Conservation (phyloP, 2,113 vertebrate species). For the Acanthisitta chloris region DNA sequence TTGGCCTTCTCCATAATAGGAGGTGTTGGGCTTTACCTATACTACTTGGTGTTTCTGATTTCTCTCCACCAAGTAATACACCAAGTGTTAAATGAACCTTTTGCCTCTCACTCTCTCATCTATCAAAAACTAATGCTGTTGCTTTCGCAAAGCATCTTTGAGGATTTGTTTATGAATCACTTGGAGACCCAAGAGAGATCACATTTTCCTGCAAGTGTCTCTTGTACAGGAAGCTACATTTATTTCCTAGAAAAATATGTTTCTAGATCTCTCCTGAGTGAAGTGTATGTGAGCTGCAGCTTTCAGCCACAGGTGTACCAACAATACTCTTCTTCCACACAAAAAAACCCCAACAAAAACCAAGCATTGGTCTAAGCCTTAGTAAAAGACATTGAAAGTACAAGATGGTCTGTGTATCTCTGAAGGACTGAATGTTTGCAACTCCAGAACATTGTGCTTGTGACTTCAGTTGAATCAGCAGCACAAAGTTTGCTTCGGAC, state of each 20-base stretch:
- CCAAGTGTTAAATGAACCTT: neutral
- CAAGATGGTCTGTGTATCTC: neutral
- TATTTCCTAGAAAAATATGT: neutral
- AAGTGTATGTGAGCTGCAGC: neutral
- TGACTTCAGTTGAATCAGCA: neutral
- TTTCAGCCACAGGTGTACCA: neutral
- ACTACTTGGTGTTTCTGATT: neutral
- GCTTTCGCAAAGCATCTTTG: neutral
- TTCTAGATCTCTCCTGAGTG: neutral
- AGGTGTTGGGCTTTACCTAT: neutral
- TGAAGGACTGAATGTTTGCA: neutral
- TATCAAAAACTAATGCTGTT: neutral
- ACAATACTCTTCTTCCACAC: neutral
- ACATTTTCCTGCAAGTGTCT: neutral
- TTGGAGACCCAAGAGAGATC: neutral
- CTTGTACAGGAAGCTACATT: neutral
- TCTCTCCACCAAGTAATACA: neutral
- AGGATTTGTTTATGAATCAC: neutral
- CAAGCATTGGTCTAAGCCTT: neutral
- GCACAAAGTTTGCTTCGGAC: neutral
- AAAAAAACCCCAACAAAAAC: no score
- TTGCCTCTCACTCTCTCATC: neutral
- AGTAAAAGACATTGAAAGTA: neutral
- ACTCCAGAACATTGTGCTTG: neutral
- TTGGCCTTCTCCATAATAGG: neutral